A percentile compares a stretch with the other conserved stretches of the same genome.
These are phyloP conservation scores for Oncorhynchus keta DNA, from an alignment of 2,113 vertebrate species.

Conservation along the genomic window DNA sequence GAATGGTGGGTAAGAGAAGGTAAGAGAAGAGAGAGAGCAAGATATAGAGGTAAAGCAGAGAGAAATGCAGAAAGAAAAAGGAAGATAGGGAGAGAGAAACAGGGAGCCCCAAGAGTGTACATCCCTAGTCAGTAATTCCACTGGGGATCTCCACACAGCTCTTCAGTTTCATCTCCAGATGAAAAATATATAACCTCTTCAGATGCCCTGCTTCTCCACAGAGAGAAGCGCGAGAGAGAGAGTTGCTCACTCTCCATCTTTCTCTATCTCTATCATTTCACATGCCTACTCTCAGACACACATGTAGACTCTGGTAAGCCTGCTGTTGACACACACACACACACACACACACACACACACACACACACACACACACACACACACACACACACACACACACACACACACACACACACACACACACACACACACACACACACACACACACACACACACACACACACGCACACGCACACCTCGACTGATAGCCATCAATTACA, in stretches of 20 bases:
- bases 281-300: not conserved
- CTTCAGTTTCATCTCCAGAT: constrained; percentile 67
- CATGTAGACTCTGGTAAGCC: not conserved
- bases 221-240: constrained; percentile 52
- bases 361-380: too few species aligned
- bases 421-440: too few species aligned
- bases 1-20: constrained; percentile 21
- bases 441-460: too few species aligned
- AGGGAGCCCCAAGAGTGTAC: constrained; percentile 60
- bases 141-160: constrained; percentile 49
- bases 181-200: constrained; percentile 77
- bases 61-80: constrained; percentile 33
- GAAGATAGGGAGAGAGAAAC: constrained; percentile 42
- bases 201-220: constrained; percentile 53
- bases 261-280: not conserved
- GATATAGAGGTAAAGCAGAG: constrained; percentile 27
- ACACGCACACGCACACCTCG: too few species aligned
- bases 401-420: too few species aligned
- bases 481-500: not conserved
- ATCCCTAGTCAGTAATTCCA: constrained; percentile 65
- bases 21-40: constrained; percentile 31
- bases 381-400: too few species aligned
- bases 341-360: not conserved
- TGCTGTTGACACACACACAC: not conserved
- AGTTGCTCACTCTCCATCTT: not conserved